Percentiles rank a stretch among this genome's conserved stretches.
Conservation (phyloP, 2,797 vertebrate species). For the Crenuchus spilurus region DNA sequence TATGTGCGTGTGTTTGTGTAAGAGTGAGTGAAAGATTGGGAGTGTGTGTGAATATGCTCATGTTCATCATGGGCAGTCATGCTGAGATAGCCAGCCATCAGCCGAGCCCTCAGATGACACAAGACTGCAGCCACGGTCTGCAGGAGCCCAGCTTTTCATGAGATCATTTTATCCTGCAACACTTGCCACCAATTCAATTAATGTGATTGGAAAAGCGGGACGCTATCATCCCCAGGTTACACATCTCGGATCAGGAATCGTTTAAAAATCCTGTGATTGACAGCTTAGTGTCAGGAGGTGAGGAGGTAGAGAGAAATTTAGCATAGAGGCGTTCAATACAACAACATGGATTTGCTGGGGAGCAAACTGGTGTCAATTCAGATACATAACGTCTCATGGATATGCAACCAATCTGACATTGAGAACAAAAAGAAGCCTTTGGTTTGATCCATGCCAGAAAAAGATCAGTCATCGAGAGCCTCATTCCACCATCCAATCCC, state of each 20-base stretch:
- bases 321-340: slow-evolving; percentile 24
- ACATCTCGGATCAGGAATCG: not conserved
- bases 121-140: slow-evolving; percentile 14
- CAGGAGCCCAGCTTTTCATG: slow-evolving; percentile 29
- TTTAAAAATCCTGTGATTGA: slow-evolving; percentile 25
- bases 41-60: slow-evolving; percentile 29
- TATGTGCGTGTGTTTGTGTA: slow-evolving; percentile 29
- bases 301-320: not conserved
- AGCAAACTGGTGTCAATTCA: slow-evolving; percentile 65
- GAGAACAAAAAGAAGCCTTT: slow-evolving; percentile 38
- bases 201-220: slow-evolving; percentile 26
- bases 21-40: not conserved
- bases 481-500: slow-evolving; percentile 56
- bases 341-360: slow-evolving; percentile 58
- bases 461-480: slow-evolving; percentile 60
- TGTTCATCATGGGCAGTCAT: slow-evolving; percentile 22
- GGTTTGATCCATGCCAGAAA: slow-evolving; percentile 64
- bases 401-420: slow-evolving; percentile 54
- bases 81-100: slow-evolving; percentile 40
- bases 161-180: slow-evolving; percentile 18
- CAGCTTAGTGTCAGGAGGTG: not conserved
- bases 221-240: not conserved
- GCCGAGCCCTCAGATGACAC: slow-evolving; percentile 5
- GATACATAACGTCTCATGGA: slow-evolving; percentile 45
- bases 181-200: slow-evolving; percentile 35